phyloP scores from a whole-genome alignment of 2,797 vertebrate species.

The Varecia variegata region DNA sequence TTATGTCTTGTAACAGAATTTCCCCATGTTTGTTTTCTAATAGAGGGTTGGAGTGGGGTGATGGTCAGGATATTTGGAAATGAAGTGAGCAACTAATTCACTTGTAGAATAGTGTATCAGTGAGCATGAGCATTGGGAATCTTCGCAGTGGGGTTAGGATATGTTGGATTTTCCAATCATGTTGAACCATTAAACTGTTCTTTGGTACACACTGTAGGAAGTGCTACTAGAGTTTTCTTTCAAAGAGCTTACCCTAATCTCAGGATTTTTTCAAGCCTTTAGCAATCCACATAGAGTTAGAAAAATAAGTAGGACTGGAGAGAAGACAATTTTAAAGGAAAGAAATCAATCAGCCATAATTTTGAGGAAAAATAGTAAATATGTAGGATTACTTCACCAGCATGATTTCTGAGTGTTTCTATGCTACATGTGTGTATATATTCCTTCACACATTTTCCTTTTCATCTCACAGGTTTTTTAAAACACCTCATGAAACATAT shows the following conservation, averaged over 20 bases:
- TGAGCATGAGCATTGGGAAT: background rate
- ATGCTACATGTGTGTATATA: background rate
- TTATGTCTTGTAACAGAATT: background rate
- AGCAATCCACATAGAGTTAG: background rate
- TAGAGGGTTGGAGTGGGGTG: background rate
- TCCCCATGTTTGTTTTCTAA: background rate
- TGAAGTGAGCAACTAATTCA: background rate
- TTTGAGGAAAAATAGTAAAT: slow-evolving; percentile 17
- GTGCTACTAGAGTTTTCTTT: background rate
- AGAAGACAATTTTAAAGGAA: slow-evolving; percentile 6
- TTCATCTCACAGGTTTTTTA: slow-evolving; percentile 49
- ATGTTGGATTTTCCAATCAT: background rate
- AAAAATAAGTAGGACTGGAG: background rate
- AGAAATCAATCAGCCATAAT: background rate
- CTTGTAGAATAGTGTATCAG: background rate
- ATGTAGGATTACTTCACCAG: background rate
- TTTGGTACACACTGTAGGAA: background rate
- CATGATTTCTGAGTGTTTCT: background rate
- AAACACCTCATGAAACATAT: slow-evolving; percentile 28
- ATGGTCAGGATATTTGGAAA: background rate
- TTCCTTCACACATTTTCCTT: background rate
- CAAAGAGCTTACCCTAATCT: background rate
- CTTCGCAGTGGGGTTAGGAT: background rate
- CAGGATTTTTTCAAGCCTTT: background rate
- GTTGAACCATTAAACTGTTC: background rate